phyloP scores from a whole-genome alignment of 2,113 vertebrate genomes.

The Labrus mixtus region DNA sequence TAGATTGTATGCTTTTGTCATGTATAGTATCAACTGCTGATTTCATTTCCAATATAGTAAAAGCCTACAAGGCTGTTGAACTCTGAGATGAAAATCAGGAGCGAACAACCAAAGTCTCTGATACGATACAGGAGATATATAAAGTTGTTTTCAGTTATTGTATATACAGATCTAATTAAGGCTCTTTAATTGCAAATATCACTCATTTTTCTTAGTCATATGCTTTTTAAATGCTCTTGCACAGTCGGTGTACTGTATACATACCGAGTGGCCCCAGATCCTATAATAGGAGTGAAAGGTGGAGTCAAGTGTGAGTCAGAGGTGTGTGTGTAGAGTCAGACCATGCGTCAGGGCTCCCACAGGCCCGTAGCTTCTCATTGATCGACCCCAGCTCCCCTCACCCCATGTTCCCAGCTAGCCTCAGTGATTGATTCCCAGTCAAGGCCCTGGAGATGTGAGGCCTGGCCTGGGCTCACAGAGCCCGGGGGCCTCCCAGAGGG shows the following conservation, averaged over 20 bases:
- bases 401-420: slow-evolving; percentile 71
- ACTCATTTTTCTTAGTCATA: slow-evolving; percentile 42
- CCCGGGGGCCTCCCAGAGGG: slow-evolving; percentile 69
- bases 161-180: slow-evolving; percentile 42
- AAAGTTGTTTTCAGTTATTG: slow-evolving; percentile 20
- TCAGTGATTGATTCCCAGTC: slow-evolving; percentile 83
- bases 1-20: not conserved
- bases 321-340: slow-evolving; percentile 63
- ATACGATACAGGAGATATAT: not conserved
- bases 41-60: not conserved
- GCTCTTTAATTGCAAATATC: slow-evolving; percentile 45
- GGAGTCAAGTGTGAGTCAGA: slow-evolving; percentile 69
- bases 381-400: slow-evolving; percentile 64
- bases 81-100: not conserved
- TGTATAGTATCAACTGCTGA: not conserved
- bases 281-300: slow-evolving; percentile 67
- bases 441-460: slow-evolving; percentile 78
- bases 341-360: slow-evolving; percentile 78
- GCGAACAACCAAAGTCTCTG: not conserved
- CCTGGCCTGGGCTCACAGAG: slow-evolving; percentile 59
- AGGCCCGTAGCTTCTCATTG: slow-evolving; percentile 75
- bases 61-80: slow-evolving; percentile 9
- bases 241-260: slow-evolving; percentile 52
- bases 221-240: slow-evolving; percentile 60
- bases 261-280: slow-evolving; percentile 53